Conservation (phyloP, 2,888 invertebrate genomes). For the Catocala sponsa region DNA sequence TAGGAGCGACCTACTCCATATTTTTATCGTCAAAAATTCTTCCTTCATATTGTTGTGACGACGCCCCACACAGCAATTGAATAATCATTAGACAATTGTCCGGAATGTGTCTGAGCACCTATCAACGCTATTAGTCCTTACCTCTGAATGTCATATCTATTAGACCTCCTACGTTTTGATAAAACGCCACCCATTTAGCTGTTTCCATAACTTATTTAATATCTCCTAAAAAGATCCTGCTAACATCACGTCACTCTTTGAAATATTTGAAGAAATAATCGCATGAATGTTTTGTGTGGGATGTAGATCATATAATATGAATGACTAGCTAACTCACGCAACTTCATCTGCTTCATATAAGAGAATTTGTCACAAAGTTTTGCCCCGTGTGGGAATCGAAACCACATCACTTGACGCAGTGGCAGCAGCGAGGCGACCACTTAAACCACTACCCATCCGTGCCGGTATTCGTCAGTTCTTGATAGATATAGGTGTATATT, state of each 20-base stretch:
- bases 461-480: too few relatives aligned
- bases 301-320: too few relatives aligned
- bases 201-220: conserved; percentile 8
- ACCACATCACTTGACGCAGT: too few relatives aligned
- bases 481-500: too few relatives aligned
- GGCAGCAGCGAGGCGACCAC: too few relatives aligned
- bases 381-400: too few relatives aligned
- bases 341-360: too few relatives aligned
- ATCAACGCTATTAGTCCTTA: conserved; percentile 23
- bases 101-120: conserved; percentile 34
- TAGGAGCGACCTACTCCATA: background rate
- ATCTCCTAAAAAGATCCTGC: background rate
- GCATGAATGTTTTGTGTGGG: too few relatives aligned
- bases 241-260: background rate
- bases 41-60: background rate
- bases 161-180: conserved; percentile 15
- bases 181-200: conserved; percentile 3
- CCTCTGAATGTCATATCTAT: conserved; percentile 40
- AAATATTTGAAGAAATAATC: background rate
- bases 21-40: background rate
- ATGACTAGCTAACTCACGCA: too few relatives aligned
- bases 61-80: conserved; percentile 35
- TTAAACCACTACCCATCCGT: too few relatives aligned
- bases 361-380: too few relatives aligned
- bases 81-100: conserved; percentile 47